Conservation (phyloP, 2,113 vertebrate genomes). For the Myiagra hebetior region DNA sequence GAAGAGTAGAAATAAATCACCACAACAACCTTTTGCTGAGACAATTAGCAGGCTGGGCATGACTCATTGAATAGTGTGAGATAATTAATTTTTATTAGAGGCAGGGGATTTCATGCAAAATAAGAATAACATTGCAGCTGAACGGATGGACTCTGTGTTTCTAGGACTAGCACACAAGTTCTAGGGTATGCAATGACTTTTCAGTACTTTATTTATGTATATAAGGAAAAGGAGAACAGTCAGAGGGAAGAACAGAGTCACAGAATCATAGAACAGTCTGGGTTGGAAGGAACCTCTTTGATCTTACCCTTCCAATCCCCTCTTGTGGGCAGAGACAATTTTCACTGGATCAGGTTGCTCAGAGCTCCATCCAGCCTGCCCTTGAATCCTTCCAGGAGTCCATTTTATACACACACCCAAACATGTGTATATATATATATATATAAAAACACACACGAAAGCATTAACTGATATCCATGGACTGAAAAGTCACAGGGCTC, state of each 20-base stretch:
- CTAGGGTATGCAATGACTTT: neutral
- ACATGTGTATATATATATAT: accelerated
- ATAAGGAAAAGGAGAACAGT: neutral
- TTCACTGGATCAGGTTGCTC: neutral
- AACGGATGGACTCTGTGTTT: neutral
- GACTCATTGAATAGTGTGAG: neutral
- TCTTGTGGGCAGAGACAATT: neutral
- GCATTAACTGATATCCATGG: neutral
- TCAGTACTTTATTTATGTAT: neutral
- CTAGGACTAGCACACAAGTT: neutral
- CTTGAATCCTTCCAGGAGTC: neutral
- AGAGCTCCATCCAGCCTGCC: neutral
- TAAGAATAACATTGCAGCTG: neutral
- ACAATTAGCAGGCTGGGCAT: constrained; percentile 40
- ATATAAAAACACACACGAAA: accelerated
- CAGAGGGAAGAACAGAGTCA: neutral
- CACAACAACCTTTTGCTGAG: constrained; percentile 41
- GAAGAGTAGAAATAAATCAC: constrained; percentile 39
- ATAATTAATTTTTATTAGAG: constrained; percentile 57
- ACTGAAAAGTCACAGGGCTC: neutral
- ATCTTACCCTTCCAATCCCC: neutral
- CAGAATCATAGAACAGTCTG: neutral
- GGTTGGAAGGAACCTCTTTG: neutral
- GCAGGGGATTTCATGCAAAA: constrained; percentile 2
- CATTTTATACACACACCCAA: neutral